Conservation (phyloP, 2,113 vertebrate species). For the Sorex fumeus region DNA sequence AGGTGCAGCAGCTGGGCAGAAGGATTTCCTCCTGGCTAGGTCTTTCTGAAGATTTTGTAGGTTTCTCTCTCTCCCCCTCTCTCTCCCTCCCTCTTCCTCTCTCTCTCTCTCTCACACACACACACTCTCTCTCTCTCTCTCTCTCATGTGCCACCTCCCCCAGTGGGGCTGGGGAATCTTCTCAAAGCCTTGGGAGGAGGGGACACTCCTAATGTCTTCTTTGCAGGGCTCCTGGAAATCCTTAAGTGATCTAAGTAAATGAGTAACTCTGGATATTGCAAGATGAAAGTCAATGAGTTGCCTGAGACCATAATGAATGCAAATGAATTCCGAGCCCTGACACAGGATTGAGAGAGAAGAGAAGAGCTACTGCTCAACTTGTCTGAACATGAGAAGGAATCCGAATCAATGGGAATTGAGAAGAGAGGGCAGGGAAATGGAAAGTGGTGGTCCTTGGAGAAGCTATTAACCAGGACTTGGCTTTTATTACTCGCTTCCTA, state of each 20-base stretch:
- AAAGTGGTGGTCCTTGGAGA: constrained; percentile 69
- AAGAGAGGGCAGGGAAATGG: constrained; percentile 38
- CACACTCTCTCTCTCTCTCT: background rate
- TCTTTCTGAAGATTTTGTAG: background rate
- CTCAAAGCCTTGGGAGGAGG: background rate
- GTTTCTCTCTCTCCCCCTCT: background rate
- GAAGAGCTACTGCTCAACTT: constrained; percentile 6
- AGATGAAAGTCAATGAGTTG: constrained; percentile 71
- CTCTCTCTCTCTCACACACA: too few species aligned
- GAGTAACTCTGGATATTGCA: constrained; percentile 66
- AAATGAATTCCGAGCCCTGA: constrained; percentile 71
- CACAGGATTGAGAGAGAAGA: constrained; percentile 53
- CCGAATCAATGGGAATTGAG: constrained; percentile 70
- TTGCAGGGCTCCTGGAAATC: constrained; percentile 58
- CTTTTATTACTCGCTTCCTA: constrained; percentile 62
- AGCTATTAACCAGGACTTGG: constrained; percentile 63
- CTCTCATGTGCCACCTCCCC: background rate
- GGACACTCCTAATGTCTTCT: background rate
- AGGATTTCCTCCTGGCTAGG: background rate
- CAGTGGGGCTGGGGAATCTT: background rate
- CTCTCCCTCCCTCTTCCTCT: background rate
- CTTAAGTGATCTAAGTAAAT: constrained; percentile 72
- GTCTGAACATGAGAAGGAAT: constrained; percentile 75
- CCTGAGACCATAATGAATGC: constrained; percentile 64
- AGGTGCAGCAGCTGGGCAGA: background rate